Percentiles rank a stretch among this genome's conserved stretches.
Conservation (phyloP, 2,797 vertebrate genomes). For the Centropyge bicolor region DNA sequence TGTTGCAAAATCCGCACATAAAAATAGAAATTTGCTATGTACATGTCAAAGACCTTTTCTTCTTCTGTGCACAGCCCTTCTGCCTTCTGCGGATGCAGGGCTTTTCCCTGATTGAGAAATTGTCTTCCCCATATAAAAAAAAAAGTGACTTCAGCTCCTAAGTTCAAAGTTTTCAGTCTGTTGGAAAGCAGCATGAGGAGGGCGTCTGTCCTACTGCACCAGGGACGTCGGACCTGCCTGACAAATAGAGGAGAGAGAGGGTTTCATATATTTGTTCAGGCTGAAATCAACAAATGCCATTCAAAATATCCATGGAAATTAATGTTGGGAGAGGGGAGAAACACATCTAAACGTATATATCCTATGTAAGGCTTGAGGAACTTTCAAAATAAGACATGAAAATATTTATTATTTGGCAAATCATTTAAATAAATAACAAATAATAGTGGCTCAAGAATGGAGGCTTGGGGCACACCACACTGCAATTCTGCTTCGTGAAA, state of each 20-base stretch:
- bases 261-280: neutral
- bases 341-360: neutral
- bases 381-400: neutral
- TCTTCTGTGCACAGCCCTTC: slow-evolving; percentile 56
- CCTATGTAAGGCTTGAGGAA: neutral
- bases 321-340: neutral
- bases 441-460: neutral
- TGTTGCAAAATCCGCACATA: slow-evolving; percentile 44
- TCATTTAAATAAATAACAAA: neutral
- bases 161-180: slow-evolving; percentile 37
- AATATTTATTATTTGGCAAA: neutral
- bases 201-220: neutral
- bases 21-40: slow-evolving; percentile 57
- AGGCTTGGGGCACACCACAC: neutral
- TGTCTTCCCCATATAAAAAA: slow-evolving; percentile 30
- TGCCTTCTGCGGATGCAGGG: slow-evolving; percentile 6
- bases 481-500: neutral
- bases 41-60: slow-evolving; percentile 55
- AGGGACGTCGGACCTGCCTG: slow-evolving; percentile 38
- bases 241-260: slow-evolving; percentile 1
- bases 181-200: slow-evolving; percentile 19
- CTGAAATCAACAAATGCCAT: neutral
- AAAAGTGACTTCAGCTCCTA: slow-evolving; percentile 56
- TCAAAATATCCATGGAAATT: neutral
- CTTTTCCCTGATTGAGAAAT: slow-evolving; percentile 73